A percentile compares a stretch with the other conserved stretches of the same genome.
These are phyloP conservation scores for Dasypogon diadema DNA, from an alignment of 2,888 invertebrate species.

Conservation along the genomic window DNA sequence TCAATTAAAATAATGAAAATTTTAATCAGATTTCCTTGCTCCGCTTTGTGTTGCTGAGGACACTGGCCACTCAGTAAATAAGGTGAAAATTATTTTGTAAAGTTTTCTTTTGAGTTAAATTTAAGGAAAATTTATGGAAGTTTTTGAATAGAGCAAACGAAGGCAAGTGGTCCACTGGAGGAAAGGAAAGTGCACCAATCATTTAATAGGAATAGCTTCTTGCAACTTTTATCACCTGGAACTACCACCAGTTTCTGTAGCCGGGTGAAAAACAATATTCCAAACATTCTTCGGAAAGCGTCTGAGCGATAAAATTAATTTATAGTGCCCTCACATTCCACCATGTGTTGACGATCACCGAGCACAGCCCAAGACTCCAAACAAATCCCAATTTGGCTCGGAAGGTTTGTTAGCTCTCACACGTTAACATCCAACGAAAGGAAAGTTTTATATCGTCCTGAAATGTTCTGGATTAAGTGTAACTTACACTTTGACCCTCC, in stretches of 20 bases:
- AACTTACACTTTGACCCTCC: constrained; percentile 44
- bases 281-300: neutral
- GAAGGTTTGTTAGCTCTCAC: constrained; percentile 37
- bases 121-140: no score
- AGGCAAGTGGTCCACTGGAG: no score
- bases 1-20: constrained; percentile 17
- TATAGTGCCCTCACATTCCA: constrained; percentile 45
- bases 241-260: no score
- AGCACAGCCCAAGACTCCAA: neutral
- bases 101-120: no score
- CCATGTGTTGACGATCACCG: constrained; percentile 44
- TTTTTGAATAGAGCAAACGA: no score
- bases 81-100: no score
- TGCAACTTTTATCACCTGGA: no score
- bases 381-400: constrained; percentile 54
- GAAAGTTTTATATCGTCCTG: constrained; percentile 51
- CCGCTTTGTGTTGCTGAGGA: no score
- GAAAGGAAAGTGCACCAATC: no score
- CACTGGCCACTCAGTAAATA: no score
- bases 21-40: constrained; percentile 1
- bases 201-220: no score
- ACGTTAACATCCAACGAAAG: constrained; percentile 44
- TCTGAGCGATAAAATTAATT: constrained; percentile 54
- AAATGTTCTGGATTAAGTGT: constrained; percentile 52
- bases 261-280: no score